Percentiles rank a stretch among this genome's conserved stretches.
phyloP scores from a whole-genome alignment of 2,113 vertebrate genomes.

The Myotis lucifugus region DNA sequence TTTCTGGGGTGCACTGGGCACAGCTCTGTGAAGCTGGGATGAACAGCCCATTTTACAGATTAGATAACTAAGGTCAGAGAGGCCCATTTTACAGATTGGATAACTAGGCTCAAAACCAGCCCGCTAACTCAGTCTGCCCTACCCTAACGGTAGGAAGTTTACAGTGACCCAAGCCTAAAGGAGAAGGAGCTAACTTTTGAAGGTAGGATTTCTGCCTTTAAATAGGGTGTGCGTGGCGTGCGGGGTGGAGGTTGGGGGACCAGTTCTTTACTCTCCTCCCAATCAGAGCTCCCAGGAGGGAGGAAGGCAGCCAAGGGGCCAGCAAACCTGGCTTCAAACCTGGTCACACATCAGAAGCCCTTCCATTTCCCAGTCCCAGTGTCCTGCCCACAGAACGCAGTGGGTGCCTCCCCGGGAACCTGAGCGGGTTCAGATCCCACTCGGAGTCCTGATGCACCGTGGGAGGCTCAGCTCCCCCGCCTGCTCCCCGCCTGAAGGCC shows the following conservation, averaged over 20 bases:
- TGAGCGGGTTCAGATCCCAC: neutral
- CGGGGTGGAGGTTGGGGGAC: accelerated
- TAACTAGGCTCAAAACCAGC: neutral
- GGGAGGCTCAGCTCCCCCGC: too few relatives aligned
- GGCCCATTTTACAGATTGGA: neutral
- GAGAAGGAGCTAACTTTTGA: neutral
- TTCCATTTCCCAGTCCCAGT: neutral
- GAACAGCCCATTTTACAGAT: neutral
- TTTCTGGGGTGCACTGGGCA: too few relatives aligned
- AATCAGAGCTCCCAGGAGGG: neutral
- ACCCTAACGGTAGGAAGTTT: too few relatives aligned
- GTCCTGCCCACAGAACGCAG: neutral
- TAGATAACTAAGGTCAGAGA: neutral
- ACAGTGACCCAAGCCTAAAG: neutral
- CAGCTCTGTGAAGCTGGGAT: neutral
- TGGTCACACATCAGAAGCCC: neutral
- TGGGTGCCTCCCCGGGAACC: too few relatives aligned
- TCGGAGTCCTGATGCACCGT: accelerated
- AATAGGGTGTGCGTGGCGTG: too few relatives aligned
- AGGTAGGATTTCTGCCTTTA: neutral
- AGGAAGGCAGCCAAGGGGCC: neutral
- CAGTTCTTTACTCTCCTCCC: neutral
- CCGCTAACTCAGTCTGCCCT: neutral
- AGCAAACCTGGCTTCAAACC: neutral
- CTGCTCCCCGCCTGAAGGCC: accelerated